Evolutionary conservation across 2,113 vertebrate species (phyloP), one percentile per base, ranked within the genome.

Genomic region (Xenotilapia leptura): DNA sequence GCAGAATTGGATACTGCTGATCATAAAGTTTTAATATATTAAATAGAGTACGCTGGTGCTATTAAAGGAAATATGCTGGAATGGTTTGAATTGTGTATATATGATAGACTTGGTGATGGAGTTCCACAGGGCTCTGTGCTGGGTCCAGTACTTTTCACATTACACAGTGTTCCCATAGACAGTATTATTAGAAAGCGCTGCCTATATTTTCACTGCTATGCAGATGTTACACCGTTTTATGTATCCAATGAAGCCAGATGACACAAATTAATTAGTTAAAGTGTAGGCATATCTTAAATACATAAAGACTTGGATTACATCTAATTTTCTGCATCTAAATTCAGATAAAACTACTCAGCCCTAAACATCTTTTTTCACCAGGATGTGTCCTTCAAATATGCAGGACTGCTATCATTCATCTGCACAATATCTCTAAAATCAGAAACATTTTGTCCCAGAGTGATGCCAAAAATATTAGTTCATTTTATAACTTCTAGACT

Each of bases 1-100:
- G n/a, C 65, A 70, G 65, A 0, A 0, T 21, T 70, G 0, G 12
- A 40, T 23, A 42, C 65, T 42, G 38, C 1, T 3, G n/a, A 38
- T 0, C 9, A 70, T 42, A 70, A 23, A 5, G 1, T 4, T 4
- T 4, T 23, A 15, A 70, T 42, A 15, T 40, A 6, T 23, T 42
- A 9, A 42, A 23, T 42, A 4, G 58, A 62, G 31, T 56, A 36
- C 4, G 0, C 17, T 65, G 60, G 4, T 65, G 31, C 31, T 65
- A 38, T 3, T 65, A 38, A 65, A 65, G 60, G 17, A 65, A n/a
- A 65, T 36, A n/a, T 65, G 31, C 9, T 65, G 31, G 17, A 65
- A 65, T n/a, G 9, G 58, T 62, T 62, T 62, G 58, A 62, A 36
- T n/a, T 38, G n/a, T 38, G 36, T 42, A 5, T 70, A 70, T 42